phyloP scores from a whole-genome alignment of 2,888 invertebrate species.

The Ornithoptera priamus region DNA sequence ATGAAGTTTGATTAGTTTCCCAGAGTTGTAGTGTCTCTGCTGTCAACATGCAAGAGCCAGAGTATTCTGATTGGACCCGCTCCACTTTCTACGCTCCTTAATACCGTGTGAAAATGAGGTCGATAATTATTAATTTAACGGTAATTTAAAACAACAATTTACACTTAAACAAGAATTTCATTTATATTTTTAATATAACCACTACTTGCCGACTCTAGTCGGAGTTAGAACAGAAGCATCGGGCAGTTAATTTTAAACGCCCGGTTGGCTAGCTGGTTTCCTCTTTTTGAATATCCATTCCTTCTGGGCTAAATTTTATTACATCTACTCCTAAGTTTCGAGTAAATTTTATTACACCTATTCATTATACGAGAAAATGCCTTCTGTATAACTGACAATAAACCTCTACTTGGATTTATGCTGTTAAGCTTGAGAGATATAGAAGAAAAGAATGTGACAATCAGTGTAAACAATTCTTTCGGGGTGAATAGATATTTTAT shows the following conservation, averaged over 20 bases:
- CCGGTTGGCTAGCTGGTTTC: background rate
- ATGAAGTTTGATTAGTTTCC: too few relatives aligned
- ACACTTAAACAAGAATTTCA: background rate
- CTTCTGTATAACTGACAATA: background rate
- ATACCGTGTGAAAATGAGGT: too few relatives aligned
- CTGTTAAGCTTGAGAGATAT: too few relatives aligned
- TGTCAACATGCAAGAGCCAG: too few relatives aligned
- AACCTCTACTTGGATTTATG: background rate
- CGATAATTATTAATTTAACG: too few relatives aligned
- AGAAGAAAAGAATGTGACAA: too few relatives aligned
- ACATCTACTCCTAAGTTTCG: background rate
- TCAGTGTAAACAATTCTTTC: too few relatives aligned
- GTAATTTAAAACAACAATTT: background rate
- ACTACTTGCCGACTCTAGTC: background rate
- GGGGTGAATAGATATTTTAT: too few relatives aligned
- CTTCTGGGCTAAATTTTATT: background rate
- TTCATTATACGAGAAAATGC: background rate
- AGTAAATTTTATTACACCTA: background rate
- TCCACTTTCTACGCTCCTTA: too few relatives aligned
- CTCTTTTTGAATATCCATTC: conserved; percentile 1
- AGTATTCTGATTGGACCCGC: too few relatives aligned
- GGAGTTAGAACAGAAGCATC: background rate
- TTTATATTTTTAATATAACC: background rate
- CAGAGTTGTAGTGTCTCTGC: too few relatives aligned
- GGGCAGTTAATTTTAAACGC: conserved; percentile 17